These are phyloP conservation scores for Sabellastarte sp. DNA, from an alignment of 2,888 invertebrate genomes.

Conservation along the genomic window DNA sequence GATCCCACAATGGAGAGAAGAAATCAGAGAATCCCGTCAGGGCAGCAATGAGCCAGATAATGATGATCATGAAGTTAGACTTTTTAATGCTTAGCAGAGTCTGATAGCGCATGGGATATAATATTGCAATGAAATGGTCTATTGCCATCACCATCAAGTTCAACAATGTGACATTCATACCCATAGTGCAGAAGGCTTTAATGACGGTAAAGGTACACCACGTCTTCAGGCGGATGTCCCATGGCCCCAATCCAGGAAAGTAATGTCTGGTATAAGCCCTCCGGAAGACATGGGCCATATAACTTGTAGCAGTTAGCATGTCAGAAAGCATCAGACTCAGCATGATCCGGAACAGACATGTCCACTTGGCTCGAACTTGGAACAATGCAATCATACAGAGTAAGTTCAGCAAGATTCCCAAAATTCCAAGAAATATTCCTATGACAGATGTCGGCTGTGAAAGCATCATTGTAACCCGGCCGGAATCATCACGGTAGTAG, in stretches of 20 bases:
- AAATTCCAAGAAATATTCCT: no score
- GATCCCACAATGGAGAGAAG: conserved; percentile 3
- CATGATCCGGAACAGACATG: conserved; percentile 42
- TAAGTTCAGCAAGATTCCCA: no score
- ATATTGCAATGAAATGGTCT: no score
- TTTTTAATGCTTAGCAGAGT: conserved; percentile 18
- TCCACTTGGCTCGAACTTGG: conserved; percentile 30
- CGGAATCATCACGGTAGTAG: no score
- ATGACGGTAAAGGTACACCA: no score
- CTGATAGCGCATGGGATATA: no score
- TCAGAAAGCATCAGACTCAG: conserved; percentile 42
- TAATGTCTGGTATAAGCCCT: conserved; percentile 31
- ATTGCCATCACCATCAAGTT: no score
- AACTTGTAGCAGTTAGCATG: conserved; percentile 39
- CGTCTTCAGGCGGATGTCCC: conserved; percentile 22
- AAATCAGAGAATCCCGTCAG: conserved; percentile 30
- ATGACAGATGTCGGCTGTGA: no score
- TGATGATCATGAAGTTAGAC: conserved; percentile 18
- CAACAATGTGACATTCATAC: no score
- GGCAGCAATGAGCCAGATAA: conserved; percentile 23
- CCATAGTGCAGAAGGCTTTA: no score
- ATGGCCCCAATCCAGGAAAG: conserved; percentile 20
- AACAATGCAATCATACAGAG: no score
- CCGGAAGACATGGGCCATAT: conserved; percentile 37
- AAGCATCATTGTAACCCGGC: no score